Conservation (phyloP, 2,888 invertebrate species). For the Taenaris catops region DNA sequence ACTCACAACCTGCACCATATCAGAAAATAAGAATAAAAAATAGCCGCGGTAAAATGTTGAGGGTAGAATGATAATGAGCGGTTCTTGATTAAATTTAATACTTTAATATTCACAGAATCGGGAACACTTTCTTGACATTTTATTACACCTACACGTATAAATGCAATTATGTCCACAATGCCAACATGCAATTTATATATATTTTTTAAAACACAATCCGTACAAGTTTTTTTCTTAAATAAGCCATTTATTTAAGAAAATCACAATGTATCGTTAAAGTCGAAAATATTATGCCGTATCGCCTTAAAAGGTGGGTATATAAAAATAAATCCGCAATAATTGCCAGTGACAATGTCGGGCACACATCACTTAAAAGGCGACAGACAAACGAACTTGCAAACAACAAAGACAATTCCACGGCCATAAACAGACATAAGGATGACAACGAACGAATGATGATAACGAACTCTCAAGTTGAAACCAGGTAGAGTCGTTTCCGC, state of each 20-base stretch:
- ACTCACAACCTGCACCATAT: too few relatives aligned
- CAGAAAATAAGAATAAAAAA: too few relatives aligned
- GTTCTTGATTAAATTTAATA: too few relatives aligned
- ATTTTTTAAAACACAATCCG: slow-evolving; percentile 14
- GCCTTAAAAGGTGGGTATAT: slow-evolving; percentile 18
- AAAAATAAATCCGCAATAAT: slow-evolving; percentile 25
- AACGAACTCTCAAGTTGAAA: slow-evolving; percentile 25
- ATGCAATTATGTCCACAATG: too few relatives aligned
- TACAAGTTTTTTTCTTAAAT: slow-evolving; percentile 16
- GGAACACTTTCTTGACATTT: too few relatives aligned
- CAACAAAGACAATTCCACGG: slow-evolving; percentile 25
- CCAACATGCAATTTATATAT: too few relatives aligned
- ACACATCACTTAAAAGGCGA: slow-evolving; percentile 15
- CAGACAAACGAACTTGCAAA: slow-evolving; percentile 18
- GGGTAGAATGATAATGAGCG: too few relatives aligned
- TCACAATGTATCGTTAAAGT: slow-evolving; percentile 22
- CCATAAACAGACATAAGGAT: slow-evolving; percentile 21
- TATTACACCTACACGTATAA: too few relatives aligned
- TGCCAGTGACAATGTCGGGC: slow-evolving; percentile 27
- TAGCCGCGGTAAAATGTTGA: too few relatives aligned
- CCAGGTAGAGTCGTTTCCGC: slow-evolving; percentile 45
- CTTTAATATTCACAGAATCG: too few relatives aligned
- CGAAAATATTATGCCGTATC: slow-evolving; percentile 15
- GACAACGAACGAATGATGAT: slow-evolving; percentile 29
- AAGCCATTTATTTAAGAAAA: slow-evolving; percentile 21